These are phyloP conservation scores for Triplophysa rosa DNA, from an alignment of 2,113 vertebrate genomes.

Conservation along the genomic window DNA sequence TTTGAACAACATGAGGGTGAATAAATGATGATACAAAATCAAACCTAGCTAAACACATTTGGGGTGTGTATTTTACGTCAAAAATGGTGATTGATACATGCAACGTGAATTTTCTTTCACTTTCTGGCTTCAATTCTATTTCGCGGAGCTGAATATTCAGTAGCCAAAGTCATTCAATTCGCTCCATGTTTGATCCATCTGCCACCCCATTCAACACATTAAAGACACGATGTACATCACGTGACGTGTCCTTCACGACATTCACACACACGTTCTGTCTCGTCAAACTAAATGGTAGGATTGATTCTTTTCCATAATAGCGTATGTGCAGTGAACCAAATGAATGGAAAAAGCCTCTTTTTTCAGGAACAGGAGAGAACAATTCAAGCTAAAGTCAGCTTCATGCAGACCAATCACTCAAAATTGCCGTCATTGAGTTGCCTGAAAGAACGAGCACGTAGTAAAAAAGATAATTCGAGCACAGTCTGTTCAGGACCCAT, in stretches of 20 bases:
- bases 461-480: background rate
- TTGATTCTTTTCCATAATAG: conserved; percentile 22
- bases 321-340: background rate
- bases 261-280: background rate
- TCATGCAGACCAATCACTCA: conserved; percentile 5
- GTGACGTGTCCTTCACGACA: background rate
- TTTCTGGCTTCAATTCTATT: background rate
- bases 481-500: background rate
- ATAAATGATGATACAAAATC: no score
- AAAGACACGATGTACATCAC: conserved; percentile 18
- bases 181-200: conserved; percentile 32
- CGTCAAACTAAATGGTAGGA: background rate
- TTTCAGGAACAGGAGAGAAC: conserved; percentile 21
- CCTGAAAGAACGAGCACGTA: conserved; percentile 1
- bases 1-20: no score
- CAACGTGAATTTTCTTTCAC: background rate
- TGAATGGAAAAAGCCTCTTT: background rate
- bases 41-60: background rate
- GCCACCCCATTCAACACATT: conserved; percentile 34
- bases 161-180: background rate
- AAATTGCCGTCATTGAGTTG: conserved; percentile 18
- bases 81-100: background rate
- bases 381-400: conserved; percentile 2
- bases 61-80: background rate
- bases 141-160: background rate